phyloP scores from a whole-genome alignment of 2,113 vertebrate species.

The Apteryx owenii region DNA sequence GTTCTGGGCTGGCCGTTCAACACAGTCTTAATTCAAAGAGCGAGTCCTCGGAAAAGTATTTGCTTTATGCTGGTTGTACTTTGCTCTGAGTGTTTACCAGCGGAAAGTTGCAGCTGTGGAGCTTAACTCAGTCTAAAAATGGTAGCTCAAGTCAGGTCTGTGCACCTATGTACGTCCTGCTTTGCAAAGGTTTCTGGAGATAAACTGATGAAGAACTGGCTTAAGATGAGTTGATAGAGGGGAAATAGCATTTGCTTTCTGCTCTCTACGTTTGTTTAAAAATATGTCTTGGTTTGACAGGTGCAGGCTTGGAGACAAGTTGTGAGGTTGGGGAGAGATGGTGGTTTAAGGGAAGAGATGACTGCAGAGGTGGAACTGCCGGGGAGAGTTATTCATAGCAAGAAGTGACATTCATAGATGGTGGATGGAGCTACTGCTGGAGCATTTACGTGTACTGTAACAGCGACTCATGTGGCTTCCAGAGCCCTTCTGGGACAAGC shows the following conservation, averaged over 20 bases:
- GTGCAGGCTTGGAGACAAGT: rapidly evolving
- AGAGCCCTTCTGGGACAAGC: neutral
- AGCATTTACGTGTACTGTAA: neutral
- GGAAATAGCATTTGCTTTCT: neutral
- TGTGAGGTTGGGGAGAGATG: neutral
- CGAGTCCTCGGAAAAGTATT: neutral
- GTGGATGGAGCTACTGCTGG: neutral
- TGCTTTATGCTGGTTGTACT: neutral
- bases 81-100: neutral
- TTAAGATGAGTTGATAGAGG: neutral
- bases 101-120: neutral
- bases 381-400: neutral
- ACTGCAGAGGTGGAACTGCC: rapidly evolving
- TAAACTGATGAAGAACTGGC: neutral
- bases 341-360: neutral
- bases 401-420: neutral
- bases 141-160: neutral
- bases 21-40: neutral
- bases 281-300: neutral
- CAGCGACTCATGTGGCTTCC: rapidly evolving
- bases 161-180: neutral
- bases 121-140: neutral
- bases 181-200: neutral
- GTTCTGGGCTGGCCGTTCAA: neutral
- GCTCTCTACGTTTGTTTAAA: rapidly evolving